These are phyloP conservation scores for Rhegmatorhina hoffmannsi DNA, from an alignment of 2,113 vertebrate species.

Conservation along the genomic window DNA sequence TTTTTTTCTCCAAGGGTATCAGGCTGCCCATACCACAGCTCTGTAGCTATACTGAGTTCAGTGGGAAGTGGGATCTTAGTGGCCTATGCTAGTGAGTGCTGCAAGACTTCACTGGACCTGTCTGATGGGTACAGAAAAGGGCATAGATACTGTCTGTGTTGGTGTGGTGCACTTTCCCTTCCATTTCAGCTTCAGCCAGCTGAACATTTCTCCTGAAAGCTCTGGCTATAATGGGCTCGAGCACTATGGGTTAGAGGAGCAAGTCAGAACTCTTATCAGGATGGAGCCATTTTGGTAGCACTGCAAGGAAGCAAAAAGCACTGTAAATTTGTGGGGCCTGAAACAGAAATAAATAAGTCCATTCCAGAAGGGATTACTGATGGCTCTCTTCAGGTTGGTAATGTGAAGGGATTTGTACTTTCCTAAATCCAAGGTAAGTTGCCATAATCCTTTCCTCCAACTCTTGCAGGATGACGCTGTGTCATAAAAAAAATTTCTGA, in stretches of 20 bases:
- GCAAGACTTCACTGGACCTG: background rate
- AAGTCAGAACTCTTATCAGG: background rate
- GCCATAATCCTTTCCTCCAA: background rate
- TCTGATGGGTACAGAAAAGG: background rate
- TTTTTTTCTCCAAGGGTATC: background rate
- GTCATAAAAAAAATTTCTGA: background rate
- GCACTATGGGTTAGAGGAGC: background rate
- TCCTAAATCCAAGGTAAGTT: background rate
- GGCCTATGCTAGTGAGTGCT: background rate
- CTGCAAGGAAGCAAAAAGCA: background rate
- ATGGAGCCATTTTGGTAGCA: background rate
- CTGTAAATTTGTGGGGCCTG: background rate
- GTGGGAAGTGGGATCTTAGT: background rate
- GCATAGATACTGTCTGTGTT: accelerated
- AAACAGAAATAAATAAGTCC: background rate
- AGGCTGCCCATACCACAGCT: background rate
- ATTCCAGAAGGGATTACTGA: background rate
- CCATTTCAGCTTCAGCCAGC: background rate
- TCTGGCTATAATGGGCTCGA: background rate
- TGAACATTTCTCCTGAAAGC: background rate
- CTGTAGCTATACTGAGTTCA: background rate
- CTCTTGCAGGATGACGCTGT: background rate
- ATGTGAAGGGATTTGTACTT: slow-evolving; percentile 6
- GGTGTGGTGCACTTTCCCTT: background rate
- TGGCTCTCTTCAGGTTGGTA: background rate